Conservation (phyloP, 2,113 vertebrate genomes). For the Hippocampus barbouri region DNA sequence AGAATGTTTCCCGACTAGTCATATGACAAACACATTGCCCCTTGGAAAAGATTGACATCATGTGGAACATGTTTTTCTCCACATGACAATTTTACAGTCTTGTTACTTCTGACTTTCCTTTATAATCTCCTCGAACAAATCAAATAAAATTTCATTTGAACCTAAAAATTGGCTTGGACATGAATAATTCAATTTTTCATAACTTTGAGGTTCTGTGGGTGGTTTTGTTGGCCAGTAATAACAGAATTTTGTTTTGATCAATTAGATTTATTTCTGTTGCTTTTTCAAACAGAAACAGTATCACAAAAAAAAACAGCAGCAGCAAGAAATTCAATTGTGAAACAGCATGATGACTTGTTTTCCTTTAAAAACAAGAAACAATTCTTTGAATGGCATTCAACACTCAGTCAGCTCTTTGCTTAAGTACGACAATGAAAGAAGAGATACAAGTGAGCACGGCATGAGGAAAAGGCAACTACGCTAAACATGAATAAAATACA, state of each 20-base stretch:
- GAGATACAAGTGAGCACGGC: neutral
- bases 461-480: neutral
- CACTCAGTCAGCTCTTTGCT: neutral
- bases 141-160: neutral
- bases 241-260: constrained; percentile 17
- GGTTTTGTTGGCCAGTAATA: neutral
- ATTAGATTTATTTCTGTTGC: constrained; percentile 37
- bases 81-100: too few species aligned
- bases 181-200: too few species aligned
- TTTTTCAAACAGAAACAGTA: constrained; percentile 16
- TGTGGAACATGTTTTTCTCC: too few species aligned
- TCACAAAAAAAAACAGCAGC: neutral
- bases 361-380: neutral
- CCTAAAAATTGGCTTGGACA: neutral
- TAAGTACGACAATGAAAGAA: neutral
- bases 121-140: neutral
- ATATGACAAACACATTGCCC: too few species aligned
- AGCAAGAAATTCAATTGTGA: neutral
- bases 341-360: neutral
- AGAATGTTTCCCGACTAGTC: too few species aligned
- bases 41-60: too few species aligned
- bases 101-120: neutral
- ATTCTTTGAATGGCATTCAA: neutral
- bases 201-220: neutral
- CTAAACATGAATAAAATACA: neutral